Base-by-base conservation (phyloP, 2,113 vertebrate genomes). In the Tringa solitaria region DNA sequence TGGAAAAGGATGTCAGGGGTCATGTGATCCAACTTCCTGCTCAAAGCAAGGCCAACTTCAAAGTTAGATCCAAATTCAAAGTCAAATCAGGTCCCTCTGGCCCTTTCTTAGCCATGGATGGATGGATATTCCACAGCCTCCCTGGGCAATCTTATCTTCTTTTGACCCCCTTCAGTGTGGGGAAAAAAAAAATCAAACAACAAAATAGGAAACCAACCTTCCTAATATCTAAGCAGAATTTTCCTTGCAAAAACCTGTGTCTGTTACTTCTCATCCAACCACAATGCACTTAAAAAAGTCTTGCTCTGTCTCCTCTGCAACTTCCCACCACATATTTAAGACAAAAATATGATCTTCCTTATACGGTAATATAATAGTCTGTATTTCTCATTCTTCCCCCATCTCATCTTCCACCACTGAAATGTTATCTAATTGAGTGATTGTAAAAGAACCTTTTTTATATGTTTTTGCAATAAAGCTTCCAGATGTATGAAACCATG, bases 151-250 rank as follows among this genome's bases (percentile, higher is more conserved):
- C 8, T 50, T 82, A 63, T 65, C 21, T 3, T 32, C 8, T 86
- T 91, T 77, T 53, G 15, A 48, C 6, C 8, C 10, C 6, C 12
- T 59, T 76, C 12, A 33, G 5, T 8, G 2, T 3, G 6, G 3
- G 3, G 12, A 3, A 12, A 3, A 4, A 5, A 11, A 4, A 27
- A 32, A 30, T 22, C 48, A 28, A 6, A 1, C 51, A 26, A 30
- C 27, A 30, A 54, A 53, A 6, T 1, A 1, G 4, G 6, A 50
- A 57, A 35, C 10, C 11, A 24, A 16, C 10, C 7, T 85, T 81
- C 21, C 3, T 61, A 21, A 9, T 84, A 61, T 78, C 15, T 45
- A 54, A 32, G 15, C 16, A 82, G 78, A 75, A 72, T 45, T 79
- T 83, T 87, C 22, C 23, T 76, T 35, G 35, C 2, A 82, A 22